Conservation (phyloP, 2,113 vertebrate genomes). For the Scalopus aquaticus region DNA sequence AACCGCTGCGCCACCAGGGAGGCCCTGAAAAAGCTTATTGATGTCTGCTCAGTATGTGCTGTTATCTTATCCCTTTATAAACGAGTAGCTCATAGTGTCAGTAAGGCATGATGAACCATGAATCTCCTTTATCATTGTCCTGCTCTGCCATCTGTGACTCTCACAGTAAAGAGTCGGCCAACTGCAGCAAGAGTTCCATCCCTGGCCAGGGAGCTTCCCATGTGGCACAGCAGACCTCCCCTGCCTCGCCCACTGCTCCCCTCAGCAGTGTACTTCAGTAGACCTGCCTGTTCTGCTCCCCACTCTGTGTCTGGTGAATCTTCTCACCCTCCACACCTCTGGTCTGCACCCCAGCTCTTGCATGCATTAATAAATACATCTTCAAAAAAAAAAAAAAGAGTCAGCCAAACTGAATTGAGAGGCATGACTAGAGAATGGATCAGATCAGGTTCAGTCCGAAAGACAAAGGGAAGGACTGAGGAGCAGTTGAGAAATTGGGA, state of each 20-base stretch:
- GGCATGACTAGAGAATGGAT: not conserved
- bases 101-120: not conserved
- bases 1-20: too few relatives aligned
- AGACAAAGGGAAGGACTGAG: not conserved
- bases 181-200: too few relatives aligned
- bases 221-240: too few relatives aligned
- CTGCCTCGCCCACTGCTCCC: too few relatives aligned
- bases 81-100: not conserved
- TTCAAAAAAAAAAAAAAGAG: too few relatives aligned
- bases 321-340: too few relatives aligned
- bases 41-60: not conserved
- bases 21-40: not conserved
- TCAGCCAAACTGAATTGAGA: not conserved
- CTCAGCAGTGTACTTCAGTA: too few relatives aligned
- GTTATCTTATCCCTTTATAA: not conserved
- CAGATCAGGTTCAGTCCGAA: not conserved
- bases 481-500: not conserved
- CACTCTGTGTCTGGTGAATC: too few relatives aligned
- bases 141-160: not conserved
- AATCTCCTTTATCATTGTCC: not conserved
- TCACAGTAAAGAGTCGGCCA: not conserved
- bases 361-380: too few relatives aligned
- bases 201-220: too few relatives aligned
- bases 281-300: too few relatives aligned
- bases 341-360: too few relatives aligned